Base-by-base conservation (phyloP, 2,797 vertebrate species). In the Babyrousa celebensis region DNA sequence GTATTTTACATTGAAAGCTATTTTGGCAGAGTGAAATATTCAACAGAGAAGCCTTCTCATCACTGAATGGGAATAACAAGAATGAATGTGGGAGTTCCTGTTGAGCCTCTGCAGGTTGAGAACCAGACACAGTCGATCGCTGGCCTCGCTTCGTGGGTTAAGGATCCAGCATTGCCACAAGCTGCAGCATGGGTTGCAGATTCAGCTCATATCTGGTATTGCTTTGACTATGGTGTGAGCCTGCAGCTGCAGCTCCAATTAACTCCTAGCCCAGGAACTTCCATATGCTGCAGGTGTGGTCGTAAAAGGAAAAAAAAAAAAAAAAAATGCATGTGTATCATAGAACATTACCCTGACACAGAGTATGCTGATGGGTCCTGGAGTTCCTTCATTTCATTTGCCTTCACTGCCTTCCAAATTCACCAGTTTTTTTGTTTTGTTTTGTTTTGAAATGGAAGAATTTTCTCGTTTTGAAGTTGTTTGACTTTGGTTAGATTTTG, bases 401-500 rank as follows among this genome's bases (percentile, higher is more conserved):
- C 54, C 12, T 3, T 96, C 63, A 20, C 40, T 96, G 79, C 27
- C 32, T 93, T 96, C 16, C 10, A 94, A 75, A 40, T 56, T 60
- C 65, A 91, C 21, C 62, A 94, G 2, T 56, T 89, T 60, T 85
- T 52, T 36, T 21, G 2, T 29, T 86, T 18, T 56, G 27, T 4
- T 70, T 29, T 52, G 10, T 72, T 60, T 91, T 92, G 87, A 80
- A 92, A 48, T 89, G 32, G 70, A 79, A 96, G 40, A 63, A 65
- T 74, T 93, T 92, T 87, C 90, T 85, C 90, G 70, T 89, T 96
- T 89, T 95, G 70, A 92, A 87, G 27, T 94, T 95, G 54, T 95
- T 98, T 97, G 79, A 95, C 92, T 94, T 92, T 88, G 95, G 63
- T 90, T 95, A 85, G 85, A 96, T 88, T 95, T 94, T 93, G 79